Base-by-base conservation (phyloP, 2,113 vertebrate genomes). In the Mustela lutreola region DNA sequence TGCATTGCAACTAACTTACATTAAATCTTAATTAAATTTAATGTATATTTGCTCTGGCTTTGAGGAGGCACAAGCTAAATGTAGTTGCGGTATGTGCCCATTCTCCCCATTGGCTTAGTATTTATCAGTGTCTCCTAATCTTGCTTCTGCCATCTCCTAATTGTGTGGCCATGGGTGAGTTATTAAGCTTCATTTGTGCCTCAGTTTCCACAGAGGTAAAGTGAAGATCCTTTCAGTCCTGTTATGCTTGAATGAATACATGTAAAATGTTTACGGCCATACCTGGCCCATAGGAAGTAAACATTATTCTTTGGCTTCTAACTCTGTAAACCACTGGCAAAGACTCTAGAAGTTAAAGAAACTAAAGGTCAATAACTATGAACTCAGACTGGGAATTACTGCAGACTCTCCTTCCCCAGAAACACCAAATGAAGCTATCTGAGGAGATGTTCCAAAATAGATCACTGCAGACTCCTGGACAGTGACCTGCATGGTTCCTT, bases 281-380 rank as follows among this genome's bases (percentile, higher is more conserved):
- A 9, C 36, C 50, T 70, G 33, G 31, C 10, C 42, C 19, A 10
- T 33, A 60, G 26, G 62, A 87, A 81, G 6, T 28, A 71, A 80
- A 31, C 26, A 56, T 65, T 63, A 71, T 80, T 86, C 14, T 79
- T 94, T 70, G 15, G 10, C n/a, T 93, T 91, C 22, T 31, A 93
- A 85, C 11, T 89, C 39, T 56, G 26, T 58, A 93, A 84, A 94
- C 26, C 45, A n/a, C 2, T 31, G 53, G 24, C n/a, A 78, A 96
- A 92, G 80, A 84, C 88, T 42, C 48, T 87, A 86, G 21, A 86
- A 24, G 4, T 63, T 87, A 78, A 92, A 94, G 18, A 90, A 94
- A 84, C 53, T 63, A 18, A 96, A 82, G 10, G 53, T 48, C 9
- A 80, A 2, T 71, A 21, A 45, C 70, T 96, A 28, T 67, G 28